phyloP scores from a whole-genome alignment of 2,888 invertebrate genomes.

The Chesias legatella region DNA sequence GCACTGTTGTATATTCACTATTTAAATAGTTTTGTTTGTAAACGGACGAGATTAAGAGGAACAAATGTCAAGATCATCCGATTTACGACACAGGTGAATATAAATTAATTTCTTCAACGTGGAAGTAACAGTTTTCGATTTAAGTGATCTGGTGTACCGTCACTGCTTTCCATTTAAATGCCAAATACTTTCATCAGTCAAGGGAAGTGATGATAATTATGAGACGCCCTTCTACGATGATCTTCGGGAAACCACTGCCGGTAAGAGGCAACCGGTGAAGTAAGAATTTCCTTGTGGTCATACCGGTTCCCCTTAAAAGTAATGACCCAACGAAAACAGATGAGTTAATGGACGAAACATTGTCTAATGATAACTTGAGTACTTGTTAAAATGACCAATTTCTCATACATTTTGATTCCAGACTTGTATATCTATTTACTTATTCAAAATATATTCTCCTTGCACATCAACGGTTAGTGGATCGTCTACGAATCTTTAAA shows the following conservation, averaged over 20 bases:
- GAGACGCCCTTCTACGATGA: too few species aligned
- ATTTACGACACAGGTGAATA: constrained; percentile 28
- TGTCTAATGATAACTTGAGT: too few species aligned
- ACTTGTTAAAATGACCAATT: constrained; percentile 20
- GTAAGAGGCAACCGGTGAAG: too few species aligned
- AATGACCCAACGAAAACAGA: constrained; percentile 15
- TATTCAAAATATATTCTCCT: too few species aligned
- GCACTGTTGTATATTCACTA: background rate
- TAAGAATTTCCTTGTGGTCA: too few species aligned
- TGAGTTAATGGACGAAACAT: constrained; percentile 13
- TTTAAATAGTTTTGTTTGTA: constrained; percentile 12
- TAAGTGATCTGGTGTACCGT: background rate
- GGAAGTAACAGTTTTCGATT: constrained; percentile 6
- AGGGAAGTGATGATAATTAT: background rate
- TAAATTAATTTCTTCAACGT: constrained; percentile 15
- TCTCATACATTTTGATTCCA: constrained; percentile 18
- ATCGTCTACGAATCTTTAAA: too few species aligned
- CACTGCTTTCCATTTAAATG: constrained; percentile 15
- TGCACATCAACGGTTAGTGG: too few species aligned
- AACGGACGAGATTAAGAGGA: constrained; percentile 11
- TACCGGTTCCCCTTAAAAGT: constrained; percentile 10
- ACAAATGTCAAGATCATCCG: constrained; percentile 21
- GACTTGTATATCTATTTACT: too few species aligned
- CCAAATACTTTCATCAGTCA: constrained; percentile 8
- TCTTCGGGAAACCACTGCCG: too few species aligned